Conservation (phyloP, 37 sponge, comb jelly and placozoan genomes). For the Dysidea cf. avara region DNA sequence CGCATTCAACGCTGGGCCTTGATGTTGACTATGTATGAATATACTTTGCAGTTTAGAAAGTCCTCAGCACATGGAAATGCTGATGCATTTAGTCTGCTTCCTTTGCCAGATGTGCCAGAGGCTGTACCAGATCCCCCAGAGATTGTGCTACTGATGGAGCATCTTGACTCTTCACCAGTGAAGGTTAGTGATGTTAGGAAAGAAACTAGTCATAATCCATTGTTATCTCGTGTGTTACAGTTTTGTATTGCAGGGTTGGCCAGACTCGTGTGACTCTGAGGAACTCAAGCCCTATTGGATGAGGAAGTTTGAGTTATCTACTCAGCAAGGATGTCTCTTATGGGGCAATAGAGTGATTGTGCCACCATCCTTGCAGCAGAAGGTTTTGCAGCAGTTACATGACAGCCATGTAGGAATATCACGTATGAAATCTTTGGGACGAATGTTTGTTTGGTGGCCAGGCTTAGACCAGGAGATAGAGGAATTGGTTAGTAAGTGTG, state of each 20-base stretch:
- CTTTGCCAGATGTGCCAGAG: not conserved
- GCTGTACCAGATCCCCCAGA: not conserved
- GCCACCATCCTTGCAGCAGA: not conserved
- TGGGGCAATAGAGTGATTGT: conserved; percentile 15
- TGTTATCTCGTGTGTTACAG: too few relatives aligned
- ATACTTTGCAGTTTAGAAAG: not conserved
- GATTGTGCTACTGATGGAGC: not conserved
- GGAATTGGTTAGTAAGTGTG: conserved; percentile 1
- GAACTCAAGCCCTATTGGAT: not conserved
- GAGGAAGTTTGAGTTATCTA: not conserved
- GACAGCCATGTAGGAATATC: conserved; percentile 4
- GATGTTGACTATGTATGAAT: conserved; percentile 1
- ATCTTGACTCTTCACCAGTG: not conserved
- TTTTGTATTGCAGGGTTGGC: conserved; percentile 2
- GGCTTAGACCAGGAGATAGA: conserved; percentile 12
- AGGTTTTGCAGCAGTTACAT: not conserved
- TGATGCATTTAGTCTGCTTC: conserved; percentile 13
- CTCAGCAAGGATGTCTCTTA: conserved; percentile 4
- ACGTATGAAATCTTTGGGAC: not conserved
- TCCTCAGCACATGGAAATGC: conserved; percentile 10
- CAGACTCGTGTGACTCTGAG: not conserved
- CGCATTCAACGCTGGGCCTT: conserved; percentile 13
- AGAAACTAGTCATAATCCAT: too few relatives aligned
- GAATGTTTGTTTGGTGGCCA: conserved; percentile 24
- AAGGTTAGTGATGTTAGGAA: too few relatives aligned